Base-by-base conservation (phyloP, 2,797 vertebrate species). In the Hoplostethus atlanticus region DNA sequence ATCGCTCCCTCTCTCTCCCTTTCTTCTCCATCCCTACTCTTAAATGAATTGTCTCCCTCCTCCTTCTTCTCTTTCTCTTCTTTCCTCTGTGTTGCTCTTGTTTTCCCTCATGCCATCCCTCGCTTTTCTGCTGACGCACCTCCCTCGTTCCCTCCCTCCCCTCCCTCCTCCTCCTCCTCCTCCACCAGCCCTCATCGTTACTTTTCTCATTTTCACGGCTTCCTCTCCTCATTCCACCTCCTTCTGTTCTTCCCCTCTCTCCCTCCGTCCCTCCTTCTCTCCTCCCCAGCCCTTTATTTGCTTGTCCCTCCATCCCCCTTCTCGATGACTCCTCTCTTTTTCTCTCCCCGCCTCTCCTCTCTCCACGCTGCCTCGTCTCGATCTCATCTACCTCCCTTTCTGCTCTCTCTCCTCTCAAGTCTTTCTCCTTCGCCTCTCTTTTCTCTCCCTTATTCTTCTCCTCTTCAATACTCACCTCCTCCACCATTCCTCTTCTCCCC, bases 31-130 rank as follows among this genome's bases (percentile, higher is more conserved):
- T 77, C 65, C 50, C 0, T 25, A 34, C 59, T 42, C 51, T 40
- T 57, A 63, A 79, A 85, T 84, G 61, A 84, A 83, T 68, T 42
- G 59, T 21, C 13, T 73, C 21, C 21, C 2, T 53, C 47, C 2
- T 65, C 36, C 3, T 48, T 60, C 56, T 48, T 25, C 28, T 46
- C 17, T 42, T 42, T 40, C 53, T 34, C 31, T 34, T 52, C 11
- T 73, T 50, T 67, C 28, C 12, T 48, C 53, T 71, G 30, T 21
- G 3, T 60, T n/a, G n/a, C 31, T 6, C 6, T 34, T 6, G 34
- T 77, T 68, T 36, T 40, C 52, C 31, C n/a, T 63, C 31, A 4
- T 34, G 34, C 34, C 4, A 46, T 56, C 47, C 7, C 25, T 34
- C 42, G 21, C 13, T 0, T 36, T 40, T 36, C 34, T 11, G 55